Evolutionary conservation across 2,113 vertebrate species (phyloP).

Genomic region (Propithecus coquereli): DNA sequence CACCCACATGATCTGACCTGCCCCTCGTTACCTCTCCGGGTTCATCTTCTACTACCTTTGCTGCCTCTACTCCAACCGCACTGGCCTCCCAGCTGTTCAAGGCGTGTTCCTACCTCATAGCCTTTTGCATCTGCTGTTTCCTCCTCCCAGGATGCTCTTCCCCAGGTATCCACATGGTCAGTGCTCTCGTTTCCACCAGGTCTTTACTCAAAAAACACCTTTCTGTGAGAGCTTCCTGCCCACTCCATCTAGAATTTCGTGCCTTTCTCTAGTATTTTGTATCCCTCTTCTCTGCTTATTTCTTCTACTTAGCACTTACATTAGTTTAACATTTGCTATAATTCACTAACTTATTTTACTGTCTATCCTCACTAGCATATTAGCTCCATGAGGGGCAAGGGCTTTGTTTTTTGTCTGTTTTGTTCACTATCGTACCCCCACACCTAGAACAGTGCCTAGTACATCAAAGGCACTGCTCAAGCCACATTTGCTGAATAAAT

Average conservation of each 20-base stretch:
- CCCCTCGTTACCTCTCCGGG: not conserved
- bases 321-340: not conserved
- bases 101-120: accelerated
- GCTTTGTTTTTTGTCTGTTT: not conserved
- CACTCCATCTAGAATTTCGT: not conserved
- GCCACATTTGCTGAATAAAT: not conserved
- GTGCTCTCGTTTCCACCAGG: not conserved
- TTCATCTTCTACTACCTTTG: not conserved
- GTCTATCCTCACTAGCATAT: not conserved
- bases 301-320: not conserved
- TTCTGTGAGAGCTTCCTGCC: not conserved
- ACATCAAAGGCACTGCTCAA: not conserved
- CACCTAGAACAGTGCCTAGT: not conserved
- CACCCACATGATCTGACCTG: not conserved
- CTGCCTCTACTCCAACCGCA: not conserved
- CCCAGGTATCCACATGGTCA: not conserved
- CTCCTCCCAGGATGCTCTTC: not conserved
- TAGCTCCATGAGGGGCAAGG: not conserved
- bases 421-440: not conserved
- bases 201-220: not conserved
- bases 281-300: not conserved
- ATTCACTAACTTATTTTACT: not conserved
- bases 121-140: not conserved
- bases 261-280: not conserved
- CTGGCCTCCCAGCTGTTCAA: not conserved